These are phyloP conservation scores for Callimico goeldii DNA, from an alignment of 2,797 vertebrate species.

Conservation along the genomic window DNA sequence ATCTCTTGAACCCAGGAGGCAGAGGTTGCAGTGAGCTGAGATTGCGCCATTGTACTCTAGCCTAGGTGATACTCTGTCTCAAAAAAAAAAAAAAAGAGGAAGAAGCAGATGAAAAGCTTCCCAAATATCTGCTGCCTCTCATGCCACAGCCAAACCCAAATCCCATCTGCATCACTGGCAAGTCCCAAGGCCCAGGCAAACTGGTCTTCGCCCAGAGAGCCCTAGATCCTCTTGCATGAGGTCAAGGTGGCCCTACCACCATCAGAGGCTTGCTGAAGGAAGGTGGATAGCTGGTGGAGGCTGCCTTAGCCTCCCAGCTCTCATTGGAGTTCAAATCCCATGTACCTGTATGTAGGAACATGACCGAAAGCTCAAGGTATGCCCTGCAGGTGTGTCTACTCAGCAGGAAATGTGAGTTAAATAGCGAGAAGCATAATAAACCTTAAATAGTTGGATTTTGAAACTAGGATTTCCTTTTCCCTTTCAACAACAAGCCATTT, in stretches of 20 bases:
- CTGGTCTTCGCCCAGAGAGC: background rate
- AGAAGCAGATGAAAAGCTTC: background rate
- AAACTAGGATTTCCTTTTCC: background rate
- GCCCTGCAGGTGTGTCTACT: background rate
- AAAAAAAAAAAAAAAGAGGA: too few relatives aligned
- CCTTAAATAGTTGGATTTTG: background rate
- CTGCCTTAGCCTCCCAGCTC: background rate
- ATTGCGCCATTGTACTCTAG: background rate
- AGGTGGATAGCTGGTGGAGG: background rate
- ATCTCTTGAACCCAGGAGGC: background rate
- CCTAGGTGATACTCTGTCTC: too few relatives aligned
- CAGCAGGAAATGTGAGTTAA: background rate
- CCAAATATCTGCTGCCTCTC: background rate
- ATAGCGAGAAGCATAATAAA: background rate
- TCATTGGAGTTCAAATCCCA: background rate
- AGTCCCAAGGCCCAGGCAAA: background rate
- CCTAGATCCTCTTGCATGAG: background rate
- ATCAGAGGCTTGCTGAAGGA: background rate
- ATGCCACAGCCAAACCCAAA: accelerated
- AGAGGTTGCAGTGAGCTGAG: background rate
- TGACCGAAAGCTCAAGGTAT: accelerated
- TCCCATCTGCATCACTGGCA: background rate
- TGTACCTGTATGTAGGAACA: background rate
- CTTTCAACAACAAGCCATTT: background rate
- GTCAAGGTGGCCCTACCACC: background rate